Conservation (phyloP, 2,797 vertebrate species). For the Chloroceryle inda region DNA sequence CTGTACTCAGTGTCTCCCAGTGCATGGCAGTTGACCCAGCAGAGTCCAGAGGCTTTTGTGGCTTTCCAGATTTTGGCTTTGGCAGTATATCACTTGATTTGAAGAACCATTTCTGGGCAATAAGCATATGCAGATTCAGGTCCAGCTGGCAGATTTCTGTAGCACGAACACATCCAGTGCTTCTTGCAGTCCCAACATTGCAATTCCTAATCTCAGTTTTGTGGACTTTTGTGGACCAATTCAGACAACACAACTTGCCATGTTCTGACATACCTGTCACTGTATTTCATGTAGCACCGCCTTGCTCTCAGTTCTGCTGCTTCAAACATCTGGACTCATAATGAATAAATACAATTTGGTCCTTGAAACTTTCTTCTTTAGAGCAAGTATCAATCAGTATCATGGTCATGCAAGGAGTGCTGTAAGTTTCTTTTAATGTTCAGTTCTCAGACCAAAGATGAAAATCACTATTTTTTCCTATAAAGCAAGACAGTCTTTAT, state of each 20-base stretch:
- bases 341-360: neutral
- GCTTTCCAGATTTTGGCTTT: neutral
- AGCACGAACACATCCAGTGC: neutral
- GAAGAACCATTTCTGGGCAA: neutral
- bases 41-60: neutral
- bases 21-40: accelerated
- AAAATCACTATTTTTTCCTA: accelerated
- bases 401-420: neutral
- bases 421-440: neutral
- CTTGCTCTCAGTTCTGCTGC: neutral
- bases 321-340: neutral
- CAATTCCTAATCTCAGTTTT: neutral
- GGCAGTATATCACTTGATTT: neutral
- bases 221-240: neutral
- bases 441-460: neutral
- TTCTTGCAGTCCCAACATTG: neutral
- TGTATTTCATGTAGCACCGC: neutral
- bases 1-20: neutral
- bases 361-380: neutral
- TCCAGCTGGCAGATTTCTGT: neutral
- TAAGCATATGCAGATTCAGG: neutral
- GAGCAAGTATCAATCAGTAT: neutral
- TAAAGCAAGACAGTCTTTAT: neutral
- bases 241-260: accelerated
- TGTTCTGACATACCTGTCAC: neutral